Conservation (phyloP, 2,113 vertebrate genomes). For the Lophochroa leadbeateri region DNA sequence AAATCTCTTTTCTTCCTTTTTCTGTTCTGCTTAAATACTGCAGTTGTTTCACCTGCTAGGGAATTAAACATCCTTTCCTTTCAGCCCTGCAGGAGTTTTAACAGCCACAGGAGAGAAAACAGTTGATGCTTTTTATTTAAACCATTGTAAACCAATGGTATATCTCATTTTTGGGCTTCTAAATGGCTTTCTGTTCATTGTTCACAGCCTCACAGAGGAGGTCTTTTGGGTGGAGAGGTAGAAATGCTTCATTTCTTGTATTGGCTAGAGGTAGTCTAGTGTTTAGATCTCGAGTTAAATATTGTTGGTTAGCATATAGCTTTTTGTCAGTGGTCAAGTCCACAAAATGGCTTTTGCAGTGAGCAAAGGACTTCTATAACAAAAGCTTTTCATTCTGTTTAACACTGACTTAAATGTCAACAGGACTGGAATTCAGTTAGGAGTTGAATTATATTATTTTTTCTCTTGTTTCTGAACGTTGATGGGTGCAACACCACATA, state of each 20-base stretch:
- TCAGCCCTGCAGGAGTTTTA: not conserved
- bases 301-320: slow-evolving; percentile 39
- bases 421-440: slow-evolving; percentile 55
- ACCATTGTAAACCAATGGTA: slow-evolving; percentile 60
- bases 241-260: slow-evolving; percentile 82
- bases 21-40: not conserved
- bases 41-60: not conserved
- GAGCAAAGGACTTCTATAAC: slow-evolving; percentile 17
- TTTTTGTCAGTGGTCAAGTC: slow-evolving; percentile 78
- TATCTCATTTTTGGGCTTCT: slow-evolving; percentile 63
- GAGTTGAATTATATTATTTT: not conserved
- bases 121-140: slow-evolving; percentile 54
- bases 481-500: fast-evolving
- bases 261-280: slow-evolving; percentile 84
- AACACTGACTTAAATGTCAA: slow-evolving; percentile 63
- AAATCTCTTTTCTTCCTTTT: not conserved
- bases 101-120: not conserved
- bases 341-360: slow-evolving; percentile 50
- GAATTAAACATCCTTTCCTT: slow-evolving; percentile 52
- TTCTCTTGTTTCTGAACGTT: not conserved
- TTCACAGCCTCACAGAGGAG: slow-evolving; percentile 89
- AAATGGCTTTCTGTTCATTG: slow-evolving; percentile 83
- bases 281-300: slow-evolving; percentile 61
- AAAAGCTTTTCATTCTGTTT: slow-evolving; percentile 40
- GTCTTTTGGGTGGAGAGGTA: slow-evolving; percentile 95